A percentile compares a stretch with the other conserved stretches of the same genome.
Conservation (phyloP, 1,140 invertebrate genomes). For the Nasonia longicornis region DNA sequence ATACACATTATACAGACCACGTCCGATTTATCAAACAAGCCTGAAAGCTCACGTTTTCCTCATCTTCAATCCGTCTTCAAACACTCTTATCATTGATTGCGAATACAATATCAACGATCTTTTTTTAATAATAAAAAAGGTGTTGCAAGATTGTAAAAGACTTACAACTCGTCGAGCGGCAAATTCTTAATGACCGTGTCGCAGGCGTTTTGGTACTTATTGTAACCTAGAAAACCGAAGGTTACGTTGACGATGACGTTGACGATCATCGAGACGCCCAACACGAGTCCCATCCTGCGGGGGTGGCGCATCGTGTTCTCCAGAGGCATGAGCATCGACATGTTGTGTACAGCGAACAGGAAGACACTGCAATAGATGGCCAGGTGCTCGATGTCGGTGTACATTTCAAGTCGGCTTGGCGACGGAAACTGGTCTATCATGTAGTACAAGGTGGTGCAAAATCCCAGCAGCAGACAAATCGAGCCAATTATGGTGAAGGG, state of each 20-base stretch:
- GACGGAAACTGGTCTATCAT: constrained; percentile 61
- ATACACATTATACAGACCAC: too few species aligned
- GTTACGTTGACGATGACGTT: constrained; percentile 67
- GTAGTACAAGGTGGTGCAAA: constrained; percentile 67
- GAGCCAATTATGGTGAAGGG: constrained; percentile 73
- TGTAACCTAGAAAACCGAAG: constrained; percentile 73
- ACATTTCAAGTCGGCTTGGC: constrained; percentile 46
- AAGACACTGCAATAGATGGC: constrained; percentile 69
- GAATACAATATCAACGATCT: neutral
- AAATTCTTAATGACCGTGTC: constrained; percentile 69
- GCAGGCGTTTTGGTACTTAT: constrained; percentile 67
- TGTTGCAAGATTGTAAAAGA: neutral
- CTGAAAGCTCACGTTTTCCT: too few species aligned
- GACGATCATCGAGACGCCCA: constrained; percentile 67
- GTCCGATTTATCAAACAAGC: too few species aligned
- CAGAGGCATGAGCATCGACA: constrained; percentile 69
- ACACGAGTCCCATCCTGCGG: constrained; percentile 64
- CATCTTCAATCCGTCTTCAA: too few species aligned
- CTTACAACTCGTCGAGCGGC: constrained; percentile 60
- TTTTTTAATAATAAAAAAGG: neutral
- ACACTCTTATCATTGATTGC: neutral
- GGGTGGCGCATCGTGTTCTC: constrained; percentile 72
- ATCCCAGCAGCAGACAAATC: constrained; percentile 58
- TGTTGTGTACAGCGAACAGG: constrained; percentile 73
- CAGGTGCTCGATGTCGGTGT: constrained; percentile 33